phyloP scores from a whole-genome alignment of 2,888 invertebrate species.

The Acanthosepion esculentum region DNA sequence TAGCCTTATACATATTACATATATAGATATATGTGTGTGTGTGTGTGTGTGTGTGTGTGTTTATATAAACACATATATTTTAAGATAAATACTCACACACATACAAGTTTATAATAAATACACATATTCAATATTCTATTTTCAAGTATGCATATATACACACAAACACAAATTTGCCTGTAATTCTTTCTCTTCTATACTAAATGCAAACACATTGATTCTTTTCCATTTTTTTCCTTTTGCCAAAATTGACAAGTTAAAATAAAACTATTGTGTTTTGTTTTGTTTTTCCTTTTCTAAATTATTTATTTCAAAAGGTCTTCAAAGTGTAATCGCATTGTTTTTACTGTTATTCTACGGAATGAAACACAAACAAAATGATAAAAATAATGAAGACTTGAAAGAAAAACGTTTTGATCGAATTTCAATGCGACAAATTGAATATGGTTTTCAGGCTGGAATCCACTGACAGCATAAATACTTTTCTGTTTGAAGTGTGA shows the following conservation, averaged over 20 bases:
- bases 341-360: background rate
- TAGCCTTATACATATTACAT: no score
- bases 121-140: no score
- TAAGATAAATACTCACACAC: no score
- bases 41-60: no score
- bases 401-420: slow-evolving; percentile 8
- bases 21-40: no score
- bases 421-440: slow-evolving; percentile 33
- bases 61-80: no score
- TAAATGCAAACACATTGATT: background rate
- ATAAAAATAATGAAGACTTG: background rate
- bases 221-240: background rate
- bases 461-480: background rate
- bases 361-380: background rate
- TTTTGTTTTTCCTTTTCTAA: background rate
- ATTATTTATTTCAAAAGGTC: background rate
- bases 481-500: slow-evolving; percentile 21
- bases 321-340: background rate
- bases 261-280: background rate
- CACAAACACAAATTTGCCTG: no score
- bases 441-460: background rate
- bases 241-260: background rate
- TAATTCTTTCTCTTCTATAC: no score
- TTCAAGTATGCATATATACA: no score
- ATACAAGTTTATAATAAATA: no score